A percentile compares a stretch with the other conserved stretches of the same genome.
These are phyloP conservation scores for Euplexia lucipara DNA, from an alignment of 2,888 invertebrate genomes.

Conservation along the genomic window DNA sequence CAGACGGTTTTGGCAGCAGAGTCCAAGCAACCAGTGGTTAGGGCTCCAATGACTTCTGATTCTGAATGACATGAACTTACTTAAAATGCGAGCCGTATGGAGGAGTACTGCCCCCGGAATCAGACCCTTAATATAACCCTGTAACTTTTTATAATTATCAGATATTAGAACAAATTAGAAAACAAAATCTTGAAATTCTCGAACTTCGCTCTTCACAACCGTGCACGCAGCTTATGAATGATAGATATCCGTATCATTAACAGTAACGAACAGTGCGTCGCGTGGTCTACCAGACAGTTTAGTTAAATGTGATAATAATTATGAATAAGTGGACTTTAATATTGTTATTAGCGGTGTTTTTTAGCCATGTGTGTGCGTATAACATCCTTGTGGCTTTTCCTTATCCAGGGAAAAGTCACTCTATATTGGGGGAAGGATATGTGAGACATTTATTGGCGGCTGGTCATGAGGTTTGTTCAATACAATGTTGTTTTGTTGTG, in stretches of 20 bases:
- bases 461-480: slow-evolving; percentile 70
- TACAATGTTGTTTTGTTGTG: background rate
- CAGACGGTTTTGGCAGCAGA: too few species aligned
- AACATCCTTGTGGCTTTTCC: slow-evolving; percentile 72
- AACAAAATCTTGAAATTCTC: too few species aligned
- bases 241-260: slow-evolving; percentile 3
- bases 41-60: too few species aligned
- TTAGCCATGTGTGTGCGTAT: slow-evolving; percentile 56
- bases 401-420: slow-evolving; percentile 68
- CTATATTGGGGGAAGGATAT: slow-evolving; percentile 69
- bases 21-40: too few species aligned
- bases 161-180: too few species aligned
- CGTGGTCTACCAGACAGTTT: background rate
- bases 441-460: slow-evolving; percentile 68
- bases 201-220: slow-evolving; percentile 18
- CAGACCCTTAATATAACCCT: too few species aligned
- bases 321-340: slow-evolving; percentile 52
- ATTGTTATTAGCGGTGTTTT: slow-evolving; percentile 35
- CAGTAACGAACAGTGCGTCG: slow-evolving; percentile 27
- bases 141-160: too few species aligned
- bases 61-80: too few species aligned
- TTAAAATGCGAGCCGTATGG: too few species aligned
- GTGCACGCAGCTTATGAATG: background rate
- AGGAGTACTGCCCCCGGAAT: too few species aligned
- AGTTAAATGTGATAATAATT: slow-evolving; percentile 16